phyloP scores from a whole-genome alignment of 2,888 invertebrate genomes.

The Smittia aterrima region DNA sequence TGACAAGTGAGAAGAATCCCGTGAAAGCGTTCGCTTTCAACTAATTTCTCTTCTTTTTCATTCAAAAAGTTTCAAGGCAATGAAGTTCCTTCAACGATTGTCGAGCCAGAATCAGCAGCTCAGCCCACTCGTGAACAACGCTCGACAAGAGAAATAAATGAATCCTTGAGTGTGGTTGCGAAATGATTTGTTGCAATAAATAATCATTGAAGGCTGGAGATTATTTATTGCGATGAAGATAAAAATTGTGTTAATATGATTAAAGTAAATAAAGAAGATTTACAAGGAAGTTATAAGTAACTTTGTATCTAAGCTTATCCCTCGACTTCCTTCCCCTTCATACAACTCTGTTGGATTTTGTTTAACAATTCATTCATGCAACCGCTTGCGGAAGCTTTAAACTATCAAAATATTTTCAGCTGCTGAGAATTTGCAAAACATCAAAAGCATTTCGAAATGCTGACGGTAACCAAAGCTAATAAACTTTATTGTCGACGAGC shows the following conservation, averaged over 20 bases:
- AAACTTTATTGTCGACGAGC: too few species aligned
- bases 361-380: slow-evolving; percentile 1
- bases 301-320: too few species aligned
- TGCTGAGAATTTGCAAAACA: background rate
- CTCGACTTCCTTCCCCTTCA: too few species aligned
- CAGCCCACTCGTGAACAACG: background rate
- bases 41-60: background rate
- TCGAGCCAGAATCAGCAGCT: background rate
- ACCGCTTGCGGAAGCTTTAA: slow-evolving; percentile 21
- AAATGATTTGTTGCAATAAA: background rate
- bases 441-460: background rate
- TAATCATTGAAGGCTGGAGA: slow-evolving; percentile 22
- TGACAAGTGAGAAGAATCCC: background rate
- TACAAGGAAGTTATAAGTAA: too few species aligned
- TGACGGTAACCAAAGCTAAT: background rate
- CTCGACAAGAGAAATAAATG: background rate
- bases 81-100: background rate
- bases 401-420: background rate
- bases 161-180: background rate
- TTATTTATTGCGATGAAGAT: slow-evolving; percentile 18
- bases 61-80: background rate
- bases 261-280: slow-evolving; percentile 3
- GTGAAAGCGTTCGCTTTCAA: background rate
- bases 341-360: too few species aligned
- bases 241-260: background rate